Conservation (phyloP, 2,888 invertebrate genomes). For the Nomada ruficornis region DNA sequence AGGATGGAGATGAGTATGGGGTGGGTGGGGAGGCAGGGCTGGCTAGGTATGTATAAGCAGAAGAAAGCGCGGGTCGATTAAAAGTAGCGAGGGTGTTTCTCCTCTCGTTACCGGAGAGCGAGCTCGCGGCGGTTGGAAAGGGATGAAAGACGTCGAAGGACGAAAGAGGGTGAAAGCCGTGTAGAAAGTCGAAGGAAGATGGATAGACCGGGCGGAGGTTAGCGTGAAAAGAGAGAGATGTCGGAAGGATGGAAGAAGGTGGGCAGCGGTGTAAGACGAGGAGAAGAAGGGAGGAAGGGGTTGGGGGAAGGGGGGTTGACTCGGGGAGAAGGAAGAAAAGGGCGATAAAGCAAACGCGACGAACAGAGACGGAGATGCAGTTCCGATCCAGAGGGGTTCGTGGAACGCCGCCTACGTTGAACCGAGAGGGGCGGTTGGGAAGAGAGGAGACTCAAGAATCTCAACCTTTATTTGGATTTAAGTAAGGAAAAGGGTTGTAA, state of each 20-base stretch:
- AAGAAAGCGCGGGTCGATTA: slow-evolving; percentile 85
- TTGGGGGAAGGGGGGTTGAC: slow-evolving; percentile 38
- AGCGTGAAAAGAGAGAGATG: slow-evolving; percentile 48
- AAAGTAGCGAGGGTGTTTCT: slow-evolving; percentile 85
- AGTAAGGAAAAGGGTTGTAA: slow-evolving; percentile 82
- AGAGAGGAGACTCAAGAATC: slow-evolving; percentile 75
- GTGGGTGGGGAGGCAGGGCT: slow-evolving; percentile 66
- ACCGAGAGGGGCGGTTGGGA: slow-evolving; percentile 48
- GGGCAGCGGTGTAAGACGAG: slow-evolving; percentile 51
- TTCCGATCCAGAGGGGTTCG: slow-evolving; percentile 73
- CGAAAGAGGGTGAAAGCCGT: slow-evolving; percentile 46
- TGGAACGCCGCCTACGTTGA: slow-evolving; percentile 69
- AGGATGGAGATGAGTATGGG: slow-evolving; percentile 70
- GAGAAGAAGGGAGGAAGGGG: slow-evolving; percentile 39
- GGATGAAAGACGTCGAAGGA: slow-evolving; percentile 57
- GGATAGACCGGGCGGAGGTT: slow-evolving; percentile 48
- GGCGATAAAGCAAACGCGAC: slow-evolving; percentile 66
- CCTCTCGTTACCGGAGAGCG: slow-evolving; percentile 83
- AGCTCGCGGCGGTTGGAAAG: slow-evolving; percentile 66
- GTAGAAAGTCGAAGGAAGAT: slow-evolving; percentile 51
- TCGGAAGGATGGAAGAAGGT: slow-evolving; percentile 55
- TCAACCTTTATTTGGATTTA: slow-evolving; percentile 82
- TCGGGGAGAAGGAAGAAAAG: slow-evolving; percentile 56
- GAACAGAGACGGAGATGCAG: slow-evolving; percentile 70
- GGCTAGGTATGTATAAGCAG: slow-evolving; percentile 84